Percentiles rank a stretch among this genome's conserved stretches.
These are phyloP conservation scores for Pipa parva DNA, from an alignment of 2,113 vertebrate genomes.

Conservation along the genomic window DNA sequence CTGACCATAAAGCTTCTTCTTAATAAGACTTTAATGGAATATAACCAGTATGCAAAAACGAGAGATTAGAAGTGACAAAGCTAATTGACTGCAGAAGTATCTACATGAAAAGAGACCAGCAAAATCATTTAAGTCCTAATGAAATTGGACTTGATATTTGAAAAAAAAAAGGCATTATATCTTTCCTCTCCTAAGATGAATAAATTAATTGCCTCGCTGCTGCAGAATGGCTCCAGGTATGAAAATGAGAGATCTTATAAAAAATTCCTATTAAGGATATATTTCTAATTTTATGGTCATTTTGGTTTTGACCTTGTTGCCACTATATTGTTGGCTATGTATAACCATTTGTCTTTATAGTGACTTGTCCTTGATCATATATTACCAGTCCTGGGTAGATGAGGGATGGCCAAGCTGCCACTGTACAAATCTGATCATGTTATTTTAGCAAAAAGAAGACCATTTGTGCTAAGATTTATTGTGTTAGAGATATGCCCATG, in stretches of 20 bases:
- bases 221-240: constrained; percentile 43
- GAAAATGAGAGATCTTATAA: constrained; percentile 26
- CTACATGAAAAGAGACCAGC: constrained; percentile 79
- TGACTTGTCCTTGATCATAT: no score
- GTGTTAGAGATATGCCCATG: no score
- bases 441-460: no score
- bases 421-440: no score
- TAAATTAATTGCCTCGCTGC: constrained; percentile 61
- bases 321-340: neutral
- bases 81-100: constrained; percentile 93
- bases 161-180: constrained; percentile 56
- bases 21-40: constrained; percentile 91
- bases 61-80: constrained; percentile 93
- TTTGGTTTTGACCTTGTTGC: neutral
- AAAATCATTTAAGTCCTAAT: constrained; percentile 91
- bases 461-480: no score
- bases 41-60: constrained; percentile 80
- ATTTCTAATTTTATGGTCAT: neutral
- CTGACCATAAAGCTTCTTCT: constrained; percentile 73
- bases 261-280: constrained; percentile 23
- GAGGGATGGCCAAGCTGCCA: no score
- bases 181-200: constrained; percentile 57
- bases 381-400: no score
- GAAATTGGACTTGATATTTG: constrained; percentile 89
- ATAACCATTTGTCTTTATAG: neutral